Evolutionary conservation across 2,797 vertebrate species (phyloP), one percentile per base, ranked within the genome.

Genomic region (Neosalanx taihuensis): DNA sequence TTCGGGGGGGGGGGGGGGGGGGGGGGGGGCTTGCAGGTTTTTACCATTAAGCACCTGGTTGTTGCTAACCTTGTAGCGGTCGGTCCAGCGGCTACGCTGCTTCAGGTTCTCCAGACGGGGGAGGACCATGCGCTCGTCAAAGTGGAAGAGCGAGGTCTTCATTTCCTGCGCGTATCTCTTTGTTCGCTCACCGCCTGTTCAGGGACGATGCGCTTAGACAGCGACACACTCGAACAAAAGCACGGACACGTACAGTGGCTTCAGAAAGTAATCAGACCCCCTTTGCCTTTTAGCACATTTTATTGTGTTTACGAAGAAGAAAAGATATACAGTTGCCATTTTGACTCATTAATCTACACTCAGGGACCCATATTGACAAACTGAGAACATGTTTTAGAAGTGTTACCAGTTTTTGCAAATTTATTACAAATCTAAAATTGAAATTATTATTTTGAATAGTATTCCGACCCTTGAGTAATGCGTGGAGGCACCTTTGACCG

Each of bases 101-200:
- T 76, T 77, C 67, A 96, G 85, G 64, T 84, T 94, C 61, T 93
- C 91, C 51, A 96, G 89, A 53, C 93, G 93, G 1, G 93, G 93
- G n/a, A 91, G 87, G 84, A 96, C 66, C 76, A 90, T 85, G 46
- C 85, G 89, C 33, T 93, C 51, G n/a, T 95, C 94, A 78, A 94
- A 86, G 82, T 94, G 91, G 80, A 85, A 76, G 72, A 96, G 87
- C 0, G 94, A 94, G 1, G 82, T 86, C 83, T 93, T 76, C 91
- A 95, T 95, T 41, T 94, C 91, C 68, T 81, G 78, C 0, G 93
- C 94, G 20, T 95, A 94, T 5, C 80, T 90, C 79, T 95, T 95
- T 30, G 82, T 89, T 64, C 94, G 89, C 5, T 79, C 87, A 41
- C 92, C 92, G 72, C 89, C 94, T 95, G 75, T 77, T 49, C 30